Conservation (phyloP, 2,888 invertebrate species). For the Drosophila neutralis region DNA sequence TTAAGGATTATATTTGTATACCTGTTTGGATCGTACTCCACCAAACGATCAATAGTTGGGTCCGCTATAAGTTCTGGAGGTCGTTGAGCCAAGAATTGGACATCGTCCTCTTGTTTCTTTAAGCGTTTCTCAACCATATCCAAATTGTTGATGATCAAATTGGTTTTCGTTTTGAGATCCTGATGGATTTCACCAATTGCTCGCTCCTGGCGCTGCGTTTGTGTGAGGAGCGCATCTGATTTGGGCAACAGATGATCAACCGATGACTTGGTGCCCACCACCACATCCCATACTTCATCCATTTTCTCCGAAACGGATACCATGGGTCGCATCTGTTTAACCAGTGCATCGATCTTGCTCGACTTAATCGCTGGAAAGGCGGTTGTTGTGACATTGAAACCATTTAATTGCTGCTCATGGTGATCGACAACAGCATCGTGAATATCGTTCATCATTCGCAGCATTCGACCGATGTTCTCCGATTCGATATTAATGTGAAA, state of each 20-base stretch:
- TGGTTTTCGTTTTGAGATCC: conserved; percentile 92
- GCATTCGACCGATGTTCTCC: conserved; percentile 91
- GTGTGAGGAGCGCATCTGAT: conserved; percentile 93
- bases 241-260: conserved; percentile 94
- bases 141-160: conserved; percentile 94
- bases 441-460: conserved; percentile 92
- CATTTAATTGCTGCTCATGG: conserved; percentile 86
- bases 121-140: conserved; percentile 93
- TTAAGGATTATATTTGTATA: conserved; percentile 77
- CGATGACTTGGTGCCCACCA: conserved; percentile 94
- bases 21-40: conserved; percentile 91
- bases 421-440: conserved; percentile 93
- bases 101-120: conserved; percentile 94
- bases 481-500: conserved; percentile 93
- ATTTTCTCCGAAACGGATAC: conserved; percentile 94
- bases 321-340: conserved; percentile 93
- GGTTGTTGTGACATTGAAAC: conserved; percentile 86
- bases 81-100: conserved; percentile 90
- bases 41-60: conserved; percentile 91
- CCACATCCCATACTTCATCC: conserved; percentile 96
- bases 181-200: conserved; percentile 94
- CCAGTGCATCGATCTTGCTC: conserved; percentile 92
- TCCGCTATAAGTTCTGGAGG: conserved; percentile 91
- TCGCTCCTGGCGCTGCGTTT: conserved; percentile 93
- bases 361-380: conserved; percentile 87